Percentiles rank a stretch among this genome's conserved stretches.
Evolutionary conservation across 1,140 invertebrate genomes (phyloP).

Genomic region (Telenomus remus): DNA sequence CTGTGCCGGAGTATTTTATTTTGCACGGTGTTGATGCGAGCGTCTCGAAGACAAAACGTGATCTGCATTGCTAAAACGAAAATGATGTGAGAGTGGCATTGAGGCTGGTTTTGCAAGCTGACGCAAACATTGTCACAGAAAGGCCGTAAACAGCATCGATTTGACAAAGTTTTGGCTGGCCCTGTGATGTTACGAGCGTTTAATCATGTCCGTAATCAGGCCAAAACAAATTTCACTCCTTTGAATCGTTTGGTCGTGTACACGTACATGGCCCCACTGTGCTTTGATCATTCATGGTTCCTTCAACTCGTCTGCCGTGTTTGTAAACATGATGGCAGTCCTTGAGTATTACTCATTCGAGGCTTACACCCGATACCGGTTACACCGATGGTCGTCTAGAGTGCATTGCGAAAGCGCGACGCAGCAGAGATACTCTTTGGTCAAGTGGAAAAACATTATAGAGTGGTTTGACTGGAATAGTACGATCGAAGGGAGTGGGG

Average conservation of each 20-base stretch:
- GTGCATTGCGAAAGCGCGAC: constrained; percentile 6
- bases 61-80: no score
- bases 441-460: constrained; percentile 30
- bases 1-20: no score
- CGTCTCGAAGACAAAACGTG: no score
- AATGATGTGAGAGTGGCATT: no score
- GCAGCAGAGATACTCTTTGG: constrained; percentile 19
- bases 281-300: constrained; percentile 66
- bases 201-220: constrained; percentile 30
- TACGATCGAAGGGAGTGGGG: background rate
- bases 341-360: constrained; percentile 66
- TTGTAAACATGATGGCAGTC: constrained; percentile 68
- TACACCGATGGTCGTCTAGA: constrained; percentile 38
- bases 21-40: no score
- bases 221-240: constrained; percentile 39
- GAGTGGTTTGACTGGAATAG: constrained; percentile 35
- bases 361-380: constrained; percentile 64
- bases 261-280: constrained; percentile 5
- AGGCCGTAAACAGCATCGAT: no score
- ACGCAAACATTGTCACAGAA: no score
- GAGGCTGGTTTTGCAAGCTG: no score
- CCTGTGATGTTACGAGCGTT: background rate
- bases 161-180: background rate
- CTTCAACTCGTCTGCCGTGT: constrained; percentile 66
- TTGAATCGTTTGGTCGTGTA: constrained; percentile 20